Evolutionary conservation across 2,888 invertebrate species (phyloP).

Genomic region (Diachrysia chrysitis): DNA sequence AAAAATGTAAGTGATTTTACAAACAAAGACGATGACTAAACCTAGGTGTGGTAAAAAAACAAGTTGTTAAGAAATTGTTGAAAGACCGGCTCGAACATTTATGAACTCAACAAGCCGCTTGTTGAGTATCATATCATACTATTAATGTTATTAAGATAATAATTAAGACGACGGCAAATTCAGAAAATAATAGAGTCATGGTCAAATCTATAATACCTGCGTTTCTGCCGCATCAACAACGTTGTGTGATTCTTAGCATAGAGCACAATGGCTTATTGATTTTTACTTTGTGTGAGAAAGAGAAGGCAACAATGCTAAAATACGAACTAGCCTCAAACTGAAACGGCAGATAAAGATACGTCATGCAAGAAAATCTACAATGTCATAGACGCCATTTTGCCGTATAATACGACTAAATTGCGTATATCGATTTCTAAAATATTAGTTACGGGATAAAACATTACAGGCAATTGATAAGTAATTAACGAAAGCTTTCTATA

Average conservation of each 20-base stretch:
- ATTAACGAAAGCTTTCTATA: slow-evolving; percentile 10
- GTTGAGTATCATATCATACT: too few species aligned
- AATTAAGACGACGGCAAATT: slow-evolving; percentile 7
- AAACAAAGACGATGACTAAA: neutral
- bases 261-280: slow-evolving; percentile 7
- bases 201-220: slow-evolving; percentile 33
- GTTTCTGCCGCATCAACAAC: slow-evolving; percentile 35
- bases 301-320: slow-evolving; percentile 45
- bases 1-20: neutral
- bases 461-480: slow-evolving; percentile 32
- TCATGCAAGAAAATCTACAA: slow-evolving; percentile 64
- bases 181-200: slow-evolving; percentile 28
- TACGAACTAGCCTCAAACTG: slow-evolving; percentile 28
- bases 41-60: neutral
- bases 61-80: neutral
- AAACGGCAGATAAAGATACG: slow-evolving; percentile 53
- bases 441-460: slow-evolving; percentile 28
- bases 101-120: slow-evolving; percentile 10
- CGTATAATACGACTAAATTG: slow-evolving; percentile 74
- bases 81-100: neutral
- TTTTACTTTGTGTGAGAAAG: slow-evolving; percentile 31
- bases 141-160: neutral
- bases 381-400: slow-evolving; percentile 71
- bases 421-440: slow-evolving; percentile 51
- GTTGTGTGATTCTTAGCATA: slow-evolving; percentile 36